A percentile compares a stretch with the other conserved stretches of the same genome.
phyloP scores from a whole-genome alignment of 2,113 vertebrate species.

The Malurus elegans region DNA sequence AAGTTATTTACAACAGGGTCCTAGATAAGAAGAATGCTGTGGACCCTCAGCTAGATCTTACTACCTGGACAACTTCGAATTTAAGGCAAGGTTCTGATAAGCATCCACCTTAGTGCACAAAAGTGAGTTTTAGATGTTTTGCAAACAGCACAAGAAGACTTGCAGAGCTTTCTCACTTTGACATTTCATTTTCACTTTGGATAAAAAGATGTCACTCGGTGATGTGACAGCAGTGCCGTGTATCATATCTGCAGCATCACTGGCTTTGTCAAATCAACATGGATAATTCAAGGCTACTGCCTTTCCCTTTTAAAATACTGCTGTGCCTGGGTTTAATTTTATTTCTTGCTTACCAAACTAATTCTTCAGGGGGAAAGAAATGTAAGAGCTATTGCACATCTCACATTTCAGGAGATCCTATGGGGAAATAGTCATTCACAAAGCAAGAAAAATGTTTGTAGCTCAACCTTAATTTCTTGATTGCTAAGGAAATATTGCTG shows the following conservation, averaged over 20 bases:
- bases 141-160: slow-evolving; percentile 22
- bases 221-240: slow-evolving; percentile 22
- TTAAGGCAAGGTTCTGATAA: slow-evolving; percentile 28
- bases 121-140: slow-evolving; percentile 29
- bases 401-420: slow-evolving; percentile 25
- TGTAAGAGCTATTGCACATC: not conserved
- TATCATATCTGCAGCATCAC: slow-evolving; percentile 41
- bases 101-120: not conserved
- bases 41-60: not conserved
- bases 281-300: slow-evolving; percentile 57
- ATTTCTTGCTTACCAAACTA: slow-evolving; percentile 21
- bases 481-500: slow-evolving; percentile 18
- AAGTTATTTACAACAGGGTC: not conserved
- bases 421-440: not conserved
- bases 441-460: slow-evolving; percentile 1
- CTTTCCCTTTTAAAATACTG: slow-evolving; percentile 23
- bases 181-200: slow-evolving; percentile 61
- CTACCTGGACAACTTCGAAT: not conserved
- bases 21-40: not conserved
- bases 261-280: slow-evolving; percentile 38
- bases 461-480: slow-evolving; percentile 37
- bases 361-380: slow-evolving; percentile 2
- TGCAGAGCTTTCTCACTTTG: slow-evolving; percentile 26
- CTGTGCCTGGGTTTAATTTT: slow-evolving; percentile 25
- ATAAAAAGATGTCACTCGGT: slow-evolving; percentile 57